Percentiles rank a stretch among this genome's conserved stretches.
Conservation (phyloP, 37 sponge, comb jelly and placozoan species). For the Mnemiopsis leidyi region DNA sequence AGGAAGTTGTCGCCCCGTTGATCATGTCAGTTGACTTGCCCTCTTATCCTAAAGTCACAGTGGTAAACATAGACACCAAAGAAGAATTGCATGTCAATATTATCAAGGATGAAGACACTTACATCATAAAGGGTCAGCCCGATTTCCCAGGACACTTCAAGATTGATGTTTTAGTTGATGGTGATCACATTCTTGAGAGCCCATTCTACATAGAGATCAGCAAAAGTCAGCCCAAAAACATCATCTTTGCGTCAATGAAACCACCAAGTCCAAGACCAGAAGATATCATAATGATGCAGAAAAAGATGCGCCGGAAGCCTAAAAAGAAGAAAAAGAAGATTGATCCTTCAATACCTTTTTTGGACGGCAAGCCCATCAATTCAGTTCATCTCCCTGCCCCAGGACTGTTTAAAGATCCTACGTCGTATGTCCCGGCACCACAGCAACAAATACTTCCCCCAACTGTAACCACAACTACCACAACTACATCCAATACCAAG, state of each 20-base stretch:
- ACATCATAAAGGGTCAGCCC: slow-evolving; percentile 3
- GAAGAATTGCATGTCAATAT: background rate
- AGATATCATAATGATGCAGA: slow-evolving; percentile 22
- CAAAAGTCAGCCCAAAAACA: background rate
- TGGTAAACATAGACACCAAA: background rate
- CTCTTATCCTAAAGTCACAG: background rate
- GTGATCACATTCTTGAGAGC: slow-evolving; percentile 5
- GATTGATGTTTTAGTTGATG: background rate
- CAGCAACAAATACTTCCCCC: background rate
- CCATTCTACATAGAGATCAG: slow-evolving; percentile 26
- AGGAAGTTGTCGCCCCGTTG: background rate
- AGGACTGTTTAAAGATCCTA: background rate
- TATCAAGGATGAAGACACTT: background rate
- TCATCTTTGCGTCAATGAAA: background rate
- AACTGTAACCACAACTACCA: background rate
- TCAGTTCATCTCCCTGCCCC: background rate
- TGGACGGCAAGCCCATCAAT: background rate
- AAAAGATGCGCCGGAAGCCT: slow-evolving; percentile 7
- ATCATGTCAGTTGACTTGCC: background rate
- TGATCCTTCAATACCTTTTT: background rate
- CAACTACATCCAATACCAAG: background rate
- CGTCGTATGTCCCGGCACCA: background rate
- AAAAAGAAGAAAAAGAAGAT: slow-evolving; percentile 25
- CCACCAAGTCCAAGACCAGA: background rate
- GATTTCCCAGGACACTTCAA: background rate